Conservation (phyloP, 2,113 vertebrate genomes). For the Vanacampus margaritifer region DNA sequence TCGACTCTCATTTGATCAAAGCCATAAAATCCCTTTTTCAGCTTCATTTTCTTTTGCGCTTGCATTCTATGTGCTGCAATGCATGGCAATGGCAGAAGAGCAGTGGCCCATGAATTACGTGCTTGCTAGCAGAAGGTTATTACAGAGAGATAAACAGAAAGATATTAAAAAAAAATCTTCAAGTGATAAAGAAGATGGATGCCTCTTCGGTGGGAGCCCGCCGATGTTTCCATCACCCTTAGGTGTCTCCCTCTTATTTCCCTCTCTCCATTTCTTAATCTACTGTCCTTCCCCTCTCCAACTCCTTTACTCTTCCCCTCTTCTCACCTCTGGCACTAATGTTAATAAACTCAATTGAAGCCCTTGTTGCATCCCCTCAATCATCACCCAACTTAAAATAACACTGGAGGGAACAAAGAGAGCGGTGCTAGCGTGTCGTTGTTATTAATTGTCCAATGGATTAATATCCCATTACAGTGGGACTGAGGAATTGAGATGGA, state of each 20-base stretch:
- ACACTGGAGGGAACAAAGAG: constrained; percentile 59
- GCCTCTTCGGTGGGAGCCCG: constrained; percentile 42
- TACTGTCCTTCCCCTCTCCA: constrained; percentile 4
- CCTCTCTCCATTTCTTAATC: constrained; percentile 16
- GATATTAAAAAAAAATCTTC: constrained; percentile 32
- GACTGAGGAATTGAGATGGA: constrained; percentile 66
- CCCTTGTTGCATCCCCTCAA: constrained; percentile 66
- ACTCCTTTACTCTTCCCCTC: constrained; percentile 19
- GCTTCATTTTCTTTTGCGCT: too few species aligned
- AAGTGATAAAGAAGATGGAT: constrained; percentile 73
- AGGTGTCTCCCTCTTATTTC: constrained; percentile 11
- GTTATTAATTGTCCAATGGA: constrained; percentile 76
- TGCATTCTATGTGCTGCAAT: constrained; percentile 35
- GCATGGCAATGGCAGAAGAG: constrained; percentile 23
- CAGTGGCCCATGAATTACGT: constrained; percentile 62
- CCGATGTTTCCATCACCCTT: constrained; percentile 55
- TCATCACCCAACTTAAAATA: constrained; percentile 73
- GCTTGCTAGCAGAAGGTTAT: constrained; percentile 65
- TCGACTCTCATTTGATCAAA: constrained; percentile 37
- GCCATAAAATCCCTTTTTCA: constrained; percentile 25
- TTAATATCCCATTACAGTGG: constrained; percentile 75
- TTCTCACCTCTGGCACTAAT: constrained; percentile 38
- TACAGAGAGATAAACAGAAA: constrained; percentile 63
- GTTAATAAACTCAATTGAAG: constrained; percentile 74
- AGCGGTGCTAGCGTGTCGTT: constrained; percentile 43